Base-by-base conservation (phyloP, 2,797 vertebrate genomes). In the Acomys russatus region DNA sequence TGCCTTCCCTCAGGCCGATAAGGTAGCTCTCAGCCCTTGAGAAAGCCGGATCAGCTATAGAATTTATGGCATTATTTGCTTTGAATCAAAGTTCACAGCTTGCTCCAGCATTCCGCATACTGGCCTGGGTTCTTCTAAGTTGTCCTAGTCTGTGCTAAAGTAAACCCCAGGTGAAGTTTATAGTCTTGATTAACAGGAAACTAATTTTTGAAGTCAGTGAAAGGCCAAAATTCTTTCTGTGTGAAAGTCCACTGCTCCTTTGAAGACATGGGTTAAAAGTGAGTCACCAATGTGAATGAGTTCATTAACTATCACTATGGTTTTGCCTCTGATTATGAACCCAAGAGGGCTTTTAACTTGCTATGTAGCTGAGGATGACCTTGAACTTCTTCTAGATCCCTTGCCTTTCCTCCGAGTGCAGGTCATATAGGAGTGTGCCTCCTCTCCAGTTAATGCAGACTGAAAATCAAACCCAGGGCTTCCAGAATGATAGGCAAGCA, bases 181-280 rank as follows among this genome's bases (percentile, higher is more conserved):
- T 87, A 97, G 96, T 88, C 93, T 90, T 71, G 71, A 95, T 96
- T 89, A 97, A 92, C 90, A 95, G 91, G 91, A 97, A 97, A 95
- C 86, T 64, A 82, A 44, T 88, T 90, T 25, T 79, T 77, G 85
- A 97, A 94, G 87, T 94, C 92, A 96, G 93, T 94, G 84, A 98
- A 97, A 97, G 92, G 92, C 83, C 91, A 96, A 96, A 95, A 78
- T 95, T 96, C 79, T 78, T 90, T 93, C 17, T 17, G 64, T 97
- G 96, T 97, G 97, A 98, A 98, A 98, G 97, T 97, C 83, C 95
- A 92, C 49, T 90, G 93, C 92, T 86, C 73, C 90, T 97, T 96
- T 97, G 86, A 97, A 97, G 96, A 76, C 77, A 95, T 93, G 87
- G 95, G 90, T 56, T 17, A 14, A 84, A 94, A 74, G 0, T 0